Evolutionary conservation across 92 coral and sea anemone species (phyloP).

Genomic region (Zoanthus solanderi): DNA sequence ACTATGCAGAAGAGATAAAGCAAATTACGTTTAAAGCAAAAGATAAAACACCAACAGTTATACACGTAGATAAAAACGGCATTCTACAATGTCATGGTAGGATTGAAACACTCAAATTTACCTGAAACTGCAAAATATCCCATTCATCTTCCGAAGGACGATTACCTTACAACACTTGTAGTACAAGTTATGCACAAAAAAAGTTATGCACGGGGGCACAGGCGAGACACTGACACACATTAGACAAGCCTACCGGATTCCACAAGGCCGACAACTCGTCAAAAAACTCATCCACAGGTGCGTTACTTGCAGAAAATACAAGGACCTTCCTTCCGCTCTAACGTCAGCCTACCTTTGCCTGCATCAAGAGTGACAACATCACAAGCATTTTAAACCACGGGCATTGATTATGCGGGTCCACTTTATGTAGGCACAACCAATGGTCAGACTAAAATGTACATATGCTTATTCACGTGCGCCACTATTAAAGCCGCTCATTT

Average conservation of each 20-base stretch:
- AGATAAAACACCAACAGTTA: neutral
- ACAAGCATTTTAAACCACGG: neutral
- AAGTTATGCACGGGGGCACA: slow-evolving; percentile 8
- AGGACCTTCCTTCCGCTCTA: neutral
- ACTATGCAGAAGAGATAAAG: slow-evolving; percentile 3
- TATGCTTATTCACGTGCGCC: neutral
- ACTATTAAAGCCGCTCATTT: neutral
- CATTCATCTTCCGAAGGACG: slow-evolving; percentile 7
- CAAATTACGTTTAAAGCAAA: slow-evolving; percentile 6
- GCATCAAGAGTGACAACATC: slow-evolving; percentile 9
- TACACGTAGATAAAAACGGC: neutral
- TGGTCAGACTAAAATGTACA: neutral
- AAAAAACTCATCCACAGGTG: neutral
- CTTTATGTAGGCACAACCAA: neutral
- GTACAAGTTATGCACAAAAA: neutral
- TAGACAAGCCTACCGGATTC: slow-evolving; percentile 27
- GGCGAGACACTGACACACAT: slow-evolving; percentile 34
- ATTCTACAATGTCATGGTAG: slow-evolving; percentile 4
- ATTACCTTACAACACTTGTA: neutral
- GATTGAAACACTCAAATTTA: slow-evolving; percentile 10
- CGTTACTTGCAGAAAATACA: slow-evolving; percentile 9
- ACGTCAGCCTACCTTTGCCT: neutral
- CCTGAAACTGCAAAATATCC: slow-evolving; percentile 9
- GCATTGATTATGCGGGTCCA: slow-evolving; percentile 17
- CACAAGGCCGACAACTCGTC: slow-evolving; percentile 22